These are phyloP conservation scores for Cerastis rubricosa DNA, from an alignment of 2,888 invertebrate species.

Conservation along the genomic window DNA sequence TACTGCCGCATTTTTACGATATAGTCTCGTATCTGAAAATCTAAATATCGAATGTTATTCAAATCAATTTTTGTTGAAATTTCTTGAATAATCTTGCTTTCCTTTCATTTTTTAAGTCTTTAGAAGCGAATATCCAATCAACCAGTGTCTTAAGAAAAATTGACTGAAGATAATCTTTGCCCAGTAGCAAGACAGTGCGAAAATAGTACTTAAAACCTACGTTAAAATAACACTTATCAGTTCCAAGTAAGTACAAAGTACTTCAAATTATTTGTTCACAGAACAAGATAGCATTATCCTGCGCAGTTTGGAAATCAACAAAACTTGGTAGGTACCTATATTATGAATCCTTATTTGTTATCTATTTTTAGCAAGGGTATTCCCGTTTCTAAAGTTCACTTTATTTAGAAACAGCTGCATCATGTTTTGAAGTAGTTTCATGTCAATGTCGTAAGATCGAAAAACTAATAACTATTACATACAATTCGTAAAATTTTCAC, in stretches of 20 bases:
- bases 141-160: no score
- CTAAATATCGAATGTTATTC: no score
- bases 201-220: background rate
- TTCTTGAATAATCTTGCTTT: no score
- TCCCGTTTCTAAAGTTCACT: background rate
- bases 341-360: background rate
- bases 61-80: no score
- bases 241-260: constrained; percentile 9
- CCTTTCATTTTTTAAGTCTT: no score
- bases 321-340: background rate
- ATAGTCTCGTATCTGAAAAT: no score
- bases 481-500: no score
- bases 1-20: no score
- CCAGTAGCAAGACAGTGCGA: background rate
- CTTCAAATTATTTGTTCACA: constrained; percentile 25
- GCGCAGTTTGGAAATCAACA: background rate
- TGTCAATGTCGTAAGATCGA: background rate
- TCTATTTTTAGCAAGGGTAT: constrained; percentile 13
- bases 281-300: constrained; percentile 25
- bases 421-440: background rate
- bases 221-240: constrained; percentile 1
- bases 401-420: background rate
- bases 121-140: no score
- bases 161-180: background rate
- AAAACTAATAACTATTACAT: background rate